Conservation (phyloP, 2,888 invertebrate species). For the Rhogogaster chlorosoma region DNA sequence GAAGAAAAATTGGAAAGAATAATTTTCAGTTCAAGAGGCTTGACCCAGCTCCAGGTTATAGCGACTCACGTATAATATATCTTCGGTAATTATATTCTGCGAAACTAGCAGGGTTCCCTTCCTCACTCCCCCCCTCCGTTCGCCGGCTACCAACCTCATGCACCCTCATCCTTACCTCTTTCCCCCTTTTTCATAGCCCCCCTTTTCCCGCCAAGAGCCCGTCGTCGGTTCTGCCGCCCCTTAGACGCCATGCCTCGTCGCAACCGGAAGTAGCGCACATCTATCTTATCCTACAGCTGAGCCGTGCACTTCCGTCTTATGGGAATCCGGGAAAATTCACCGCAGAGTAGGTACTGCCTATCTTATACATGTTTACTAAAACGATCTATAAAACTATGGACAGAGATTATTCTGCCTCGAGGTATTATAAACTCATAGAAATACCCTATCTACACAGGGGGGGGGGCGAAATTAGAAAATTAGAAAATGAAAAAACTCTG, state of each 20-base stretch:
- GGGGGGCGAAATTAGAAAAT: background rate
- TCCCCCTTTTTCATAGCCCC: slow-evolving; percentile 29
- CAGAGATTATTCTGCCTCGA: background rate
- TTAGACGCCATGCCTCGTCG: slow-evolving; percentile 77
- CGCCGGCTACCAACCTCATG: background rate
- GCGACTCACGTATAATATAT: background rate
- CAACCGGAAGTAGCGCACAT: slow-evolving; percentile 77
- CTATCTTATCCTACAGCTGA: slow-evolving; percentile 74
- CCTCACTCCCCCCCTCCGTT: background rate
- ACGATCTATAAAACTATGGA: background rate
- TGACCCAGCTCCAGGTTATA: background rate
- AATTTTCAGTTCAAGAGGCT: background rate
- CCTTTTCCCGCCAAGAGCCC: slow-evolving; percentile 36
- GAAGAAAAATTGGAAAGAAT: background rate
- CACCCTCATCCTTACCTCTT: background rate
- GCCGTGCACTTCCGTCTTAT: slow-evolving; percentile 73
- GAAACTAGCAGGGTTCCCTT: slow-evolving; percentile 65
- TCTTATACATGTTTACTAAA: slow-evolving; percentile 9
- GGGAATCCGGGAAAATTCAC: slow-evolving; percentile 43
- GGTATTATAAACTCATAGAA: background rate
- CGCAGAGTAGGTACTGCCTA: background rate
- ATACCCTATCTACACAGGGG: background rate
- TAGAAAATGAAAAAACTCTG: background rate
- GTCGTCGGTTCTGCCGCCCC: slow-evolving; percentile 63
- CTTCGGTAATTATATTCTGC: slow-evolving; percentile 73